Evolutionary conservation across 1,140 invertebrate species (phyloP), one percentile per base, ranked within the genome.

Genomic region (Forficula auricularia): DNA sequence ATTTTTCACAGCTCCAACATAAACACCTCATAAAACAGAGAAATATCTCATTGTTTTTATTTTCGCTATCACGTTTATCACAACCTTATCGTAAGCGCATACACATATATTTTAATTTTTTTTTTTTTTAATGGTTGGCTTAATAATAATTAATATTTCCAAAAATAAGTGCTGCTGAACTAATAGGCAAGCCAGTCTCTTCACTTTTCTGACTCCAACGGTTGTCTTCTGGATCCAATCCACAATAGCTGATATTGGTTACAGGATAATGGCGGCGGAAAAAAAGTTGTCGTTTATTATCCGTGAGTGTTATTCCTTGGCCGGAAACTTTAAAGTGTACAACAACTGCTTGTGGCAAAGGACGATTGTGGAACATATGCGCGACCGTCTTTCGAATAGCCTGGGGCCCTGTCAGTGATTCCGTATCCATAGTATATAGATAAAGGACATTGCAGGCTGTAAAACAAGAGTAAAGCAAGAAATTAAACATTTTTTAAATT

Each of bases 241-340:
- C 91, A 63, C 89, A 94, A 64, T 85, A 86, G 18, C 87, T 91
- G 37, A 98, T 85, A 20, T 78, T 77, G 52, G 77, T 73, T 16
- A 88, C 79, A 6, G 89, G 84, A 63, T 96, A 97, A 64, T 97
- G 91, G 42, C 87, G 73, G 43, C 92, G 72, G 70, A 86, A 75
- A 58, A 75, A 77, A 56, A 75, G 67, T 60, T 89, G 88, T 36
- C 90, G 71, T 32, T 86, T 82, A 52, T 91, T 87, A 59, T 98
- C 94, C 19, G 91, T 97, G 32, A 97, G 65, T 0, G 91, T 96
- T 49, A 97, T 91, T 42, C 88, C 91, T 57, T 94, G 85, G 31
- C 79, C 79, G 44, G 86, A 86, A 4, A 96, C 92, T 67, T 97
- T 97, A 60, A 98, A 96, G 61, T 97, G 90, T 1, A 96, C 90